Evolutionary conservation across 2,888 invertebrate species (phyloP).

Genomic region (Diabrotica balteata): DNA sequence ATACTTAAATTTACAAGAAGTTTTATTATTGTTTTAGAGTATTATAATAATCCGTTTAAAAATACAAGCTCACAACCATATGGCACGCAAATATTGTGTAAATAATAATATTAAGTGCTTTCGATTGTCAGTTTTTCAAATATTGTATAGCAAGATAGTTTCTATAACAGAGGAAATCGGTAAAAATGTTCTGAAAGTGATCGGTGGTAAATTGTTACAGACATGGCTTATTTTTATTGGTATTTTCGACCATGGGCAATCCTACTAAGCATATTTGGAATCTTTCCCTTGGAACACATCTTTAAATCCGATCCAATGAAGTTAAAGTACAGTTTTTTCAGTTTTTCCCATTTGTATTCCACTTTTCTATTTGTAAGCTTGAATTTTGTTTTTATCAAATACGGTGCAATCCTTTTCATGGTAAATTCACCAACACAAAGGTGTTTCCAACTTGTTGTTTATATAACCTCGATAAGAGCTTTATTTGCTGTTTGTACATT

Average conservation of each 20-base stretch:
- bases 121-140: too few species aligned
- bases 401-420: neutral
- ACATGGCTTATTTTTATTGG: conserved; percentile 2
- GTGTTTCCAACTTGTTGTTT: conserved; percentile 1
- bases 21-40: too few species aligned
- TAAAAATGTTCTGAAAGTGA: too few species aligned
- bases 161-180: too few species aligned
- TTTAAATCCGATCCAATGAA: conserved; percentile 2
- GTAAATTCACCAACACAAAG: neutral
- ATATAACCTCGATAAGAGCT: neutral
- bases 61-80: too few species aligned
- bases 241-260: conserved; percentile 5
- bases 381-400: conserved; percentile 1
- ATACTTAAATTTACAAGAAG: too few species aligned
- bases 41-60: too few species aligned
- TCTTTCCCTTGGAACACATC: conserved; percentile 4
- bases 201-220: neutral
- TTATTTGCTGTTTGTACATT: neutral
- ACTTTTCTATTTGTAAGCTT: neutral
- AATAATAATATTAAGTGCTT: too few species aligned
- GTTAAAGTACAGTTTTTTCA: neutral
- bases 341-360: neutral
- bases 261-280: neutral
- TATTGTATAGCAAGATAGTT: too few species aligned
- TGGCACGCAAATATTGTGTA: too few species aligned